A percentile compares a stretch with the other conserved stretches of the same genome.
Evolutionary conservation across 30 jellyfish, hydroid and myxozoan species (phyloP).

Genomic region (Nemopilema nomurai): DNA sequence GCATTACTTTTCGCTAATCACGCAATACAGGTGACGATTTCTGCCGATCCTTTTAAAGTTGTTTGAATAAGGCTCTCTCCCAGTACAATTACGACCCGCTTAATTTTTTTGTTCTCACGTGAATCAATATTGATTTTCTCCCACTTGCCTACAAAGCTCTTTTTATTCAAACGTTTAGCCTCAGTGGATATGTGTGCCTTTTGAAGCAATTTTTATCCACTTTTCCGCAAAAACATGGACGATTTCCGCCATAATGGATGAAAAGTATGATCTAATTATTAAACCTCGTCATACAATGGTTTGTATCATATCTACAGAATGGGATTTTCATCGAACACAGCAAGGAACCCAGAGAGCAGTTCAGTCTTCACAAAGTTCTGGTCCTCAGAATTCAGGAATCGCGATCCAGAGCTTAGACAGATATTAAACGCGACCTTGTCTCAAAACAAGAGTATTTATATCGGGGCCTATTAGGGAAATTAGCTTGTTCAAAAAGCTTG

Average conservation of each 20-base stretch:
- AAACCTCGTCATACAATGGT: background rate
- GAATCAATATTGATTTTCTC: slow-evolving; percentile 25
- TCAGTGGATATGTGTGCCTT: background rate
- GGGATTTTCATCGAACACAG: background rate
- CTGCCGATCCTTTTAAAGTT: background rate
- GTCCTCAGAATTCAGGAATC: background rate
- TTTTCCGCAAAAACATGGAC: no score
- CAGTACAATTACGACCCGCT: slow-evolving; percentile 16
- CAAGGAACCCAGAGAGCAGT: background rate
- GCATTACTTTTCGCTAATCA: background rate
- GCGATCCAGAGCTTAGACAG: background rate
- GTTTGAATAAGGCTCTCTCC: background rate
- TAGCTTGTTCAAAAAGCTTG: background rate
- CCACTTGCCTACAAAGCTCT: slow-evolving; percentile 7
- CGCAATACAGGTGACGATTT: background rate
- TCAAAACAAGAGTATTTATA: background rate
- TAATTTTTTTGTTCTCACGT: slow-evolving; percentile 11
- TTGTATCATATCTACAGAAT: background rate
- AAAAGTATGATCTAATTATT: no score
- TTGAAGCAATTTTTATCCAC: background rate
- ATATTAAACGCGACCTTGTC: background rate
- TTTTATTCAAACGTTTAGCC: background rate
- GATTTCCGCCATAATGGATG: no score
- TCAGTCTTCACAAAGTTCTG: background rate
- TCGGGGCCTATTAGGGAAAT: background rate